These are phyloP conservation scores for Linnaemya tessellans DNA, from an alignment of 2,888 invertebrate genomes.

Conservation along the genomic window DNA sequence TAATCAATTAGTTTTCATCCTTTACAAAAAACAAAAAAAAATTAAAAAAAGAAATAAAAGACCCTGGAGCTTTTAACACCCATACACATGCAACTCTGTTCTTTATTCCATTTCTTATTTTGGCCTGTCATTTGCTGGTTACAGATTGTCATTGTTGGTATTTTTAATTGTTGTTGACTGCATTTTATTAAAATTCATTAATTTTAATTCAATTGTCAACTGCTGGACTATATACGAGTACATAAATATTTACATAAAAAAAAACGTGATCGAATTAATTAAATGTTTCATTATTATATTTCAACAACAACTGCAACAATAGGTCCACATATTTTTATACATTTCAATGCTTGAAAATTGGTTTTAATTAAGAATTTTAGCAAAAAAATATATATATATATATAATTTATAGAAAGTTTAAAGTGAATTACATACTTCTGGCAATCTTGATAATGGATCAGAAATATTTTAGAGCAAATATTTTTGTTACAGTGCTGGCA, in stretches of 20 bases:
- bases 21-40: slow-evolving; percentile 2
- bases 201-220: slow-evolving; percentile 57
- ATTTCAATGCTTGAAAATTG: slow-evolving; percentile 32
- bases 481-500: slow-evolving; percentile 4
- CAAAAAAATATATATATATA: neutral
- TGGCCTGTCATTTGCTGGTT: neutral
- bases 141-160: neutral
- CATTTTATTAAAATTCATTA: slow-evolving; percentile 53
- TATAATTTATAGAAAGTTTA: slow-evolving; percentile 34
- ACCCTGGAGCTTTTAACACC: neutral
- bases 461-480: slow-evolving; percentile 20
- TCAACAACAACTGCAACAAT: slow-evolving; percentile 19
- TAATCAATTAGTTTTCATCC: slow-evolving; percentile 9
- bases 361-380: slow-evolving; percentile 42
- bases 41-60: neutral
- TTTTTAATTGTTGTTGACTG: slow-evolving; percentile 43
- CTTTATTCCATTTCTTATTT: neutral
- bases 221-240: slow-evolving; percentile 45
- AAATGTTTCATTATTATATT: slow-evolving; percentile 29
- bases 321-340: slow-evolving; percentile 3
- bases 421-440: slow-evolving; percentile 16
- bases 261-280: slow-evolving; percentile 57
- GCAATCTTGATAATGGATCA: slow-evolving; percentile 44
- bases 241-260: no score
- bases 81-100: no score